Conservation (phyloP, 2,113 vertebrate genomes). For the Gobiocypris rarus region DNA sequence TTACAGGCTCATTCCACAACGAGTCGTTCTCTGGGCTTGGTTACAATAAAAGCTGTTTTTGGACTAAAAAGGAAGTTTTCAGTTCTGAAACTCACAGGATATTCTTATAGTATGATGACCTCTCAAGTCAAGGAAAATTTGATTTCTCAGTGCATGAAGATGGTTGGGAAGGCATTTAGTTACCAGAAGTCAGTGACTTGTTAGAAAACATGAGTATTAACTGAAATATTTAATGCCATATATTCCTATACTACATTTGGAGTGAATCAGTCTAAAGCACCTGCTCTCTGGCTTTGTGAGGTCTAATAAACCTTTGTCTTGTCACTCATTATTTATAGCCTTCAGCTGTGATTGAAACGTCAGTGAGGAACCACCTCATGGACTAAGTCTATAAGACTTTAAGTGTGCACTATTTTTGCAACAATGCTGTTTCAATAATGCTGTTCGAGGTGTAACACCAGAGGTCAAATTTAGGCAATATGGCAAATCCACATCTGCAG, state of each 20-base stretch:
- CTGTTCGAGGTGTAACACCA: background rate
- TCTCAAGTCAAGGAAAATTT: too few species aligned
- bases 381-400: background rate
- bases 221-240: background rate
- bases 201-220: background rate
- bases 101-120: too few species aligned
- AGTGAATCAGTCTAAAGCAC: background rate
- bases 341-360: constrained; percentile 25
- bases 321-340: constrained; percentile 40
- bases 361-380: constrained; percentile 25
- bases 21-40: too few species aligned
- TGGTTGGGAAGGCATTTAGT: background rate
- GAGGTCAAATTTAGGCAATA: background rate
- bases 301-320: constrained; percentile 32
- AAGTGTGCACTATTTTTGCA: background rate
- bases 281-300: background rate
- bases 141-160: background rate
- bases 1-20: too few species aligned
- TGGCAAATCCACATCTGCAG: background rate
- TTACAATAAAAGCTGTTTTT: too few species aligned
- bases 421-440: constrained; percentile 5
- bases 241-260: background rate
- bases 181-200: background rate
- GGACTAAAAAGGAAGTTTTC: too few species aligned
- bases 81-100: too few species aligned